phyloP scores from a whole-genome alignment of 1,140 invertebrate genomes.

The Olivierus martensii region DNA sequence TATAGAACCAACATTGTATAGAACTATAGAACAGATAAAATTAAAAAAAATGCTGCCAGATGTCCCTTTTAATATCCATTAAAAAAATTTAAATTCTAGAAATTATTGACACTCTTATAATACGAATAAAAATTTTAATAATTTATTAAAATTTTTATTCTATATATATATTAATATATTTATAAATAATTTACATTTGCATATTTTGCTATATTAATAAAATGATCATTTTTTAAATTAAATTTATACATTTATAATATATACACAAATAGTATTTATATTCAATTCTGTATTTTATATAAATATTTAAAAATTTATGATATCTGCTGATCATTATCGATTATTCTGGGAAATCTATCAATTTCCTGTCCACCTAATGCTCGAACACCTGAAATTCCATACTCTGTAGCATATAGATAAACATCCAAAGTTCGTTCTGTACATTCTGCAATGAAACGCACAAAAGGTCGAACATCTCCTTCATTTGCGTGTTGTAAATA shows the following conservation, averaged over 20 bases:
- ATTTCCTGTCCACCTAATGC: conserved; percentile 2
- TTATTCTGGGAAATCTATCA: background rate
- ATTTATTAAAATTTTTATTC: background rate
- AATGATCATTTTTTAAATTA: background rate
- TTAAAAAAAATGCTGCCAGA: too few species aligned
- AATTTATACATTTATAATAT: background rate
- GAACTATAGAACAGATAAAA: too few species aligned
- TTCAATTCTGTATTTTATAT: background rate
- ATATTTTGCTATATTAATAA: background rate
- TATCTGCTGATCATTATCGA: background rate
- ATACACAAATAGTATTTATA: background rate
- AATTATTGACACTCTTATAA: too few species aligned
- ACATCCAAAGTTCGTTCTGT: conserved; percentile 86
- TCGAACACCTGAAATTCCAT: conserved; percentile 3
- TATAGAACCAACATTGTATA: too few species aligned
- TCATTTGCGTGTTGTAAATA: conserved; percentile 77
- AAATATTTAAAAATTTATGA: background rate
- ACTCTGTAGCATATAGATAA: conserved; percentile 55
- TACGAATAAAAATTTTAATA: too few species aligned
- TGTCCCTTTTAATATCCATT: too few species aligned
- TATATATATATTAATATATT: background rate
- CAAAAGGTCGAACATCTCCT: conserved; percentile 82
- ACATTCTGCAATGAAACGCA: conserved; percentile 87
- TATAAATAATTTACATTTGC: background rate
- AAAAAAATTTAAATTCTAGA: too few species aligned